These are phyloP conservation scores for Adoxophyes honmai DNA, from an alignment of 1,140 invertebrate genomes.

Conservation along the genomic window DNA sequence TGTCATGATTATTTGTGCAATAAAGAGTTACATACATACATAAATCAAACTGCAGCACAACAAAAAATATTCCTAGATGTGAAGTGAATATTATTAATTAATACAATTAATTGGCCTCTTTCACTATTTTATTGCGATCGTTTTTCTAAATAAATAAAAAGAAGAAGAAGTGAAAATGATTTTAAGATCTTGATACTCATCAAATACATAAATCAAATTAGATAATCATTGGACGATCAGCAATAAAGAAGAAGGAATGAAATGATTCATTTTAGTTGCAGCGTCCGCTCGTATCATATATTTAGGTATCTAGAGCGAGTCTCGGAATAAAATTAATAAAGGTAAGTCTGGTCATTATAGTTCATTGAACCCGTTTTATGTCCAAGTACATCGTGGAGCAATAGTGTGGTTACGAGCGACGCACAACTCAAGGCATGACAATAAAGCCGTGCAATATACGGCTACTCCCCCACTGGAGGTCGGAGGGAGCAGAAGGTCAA, in stretches of 20 bases:
- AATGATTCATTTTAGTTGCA: neutral
- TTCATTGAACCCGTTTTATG: slow-evolving; percentile 29
- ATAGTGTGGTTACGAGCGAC: slow-evolving; percentile 27
- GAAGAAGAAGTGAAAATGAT: too few species aligned
- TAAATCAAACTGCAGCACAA: too few species aligned
- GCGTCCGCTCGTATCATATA: neutral
- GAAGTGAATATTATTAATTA: too few species aligned
- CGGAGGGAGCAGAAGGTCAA: slow-evolving; percentile 14
- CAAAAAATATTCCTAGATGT: too few species aligned
- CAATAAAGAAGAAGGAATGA: too few species aligned
- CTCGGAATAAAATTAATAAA: slow-evolving; percentile 4
- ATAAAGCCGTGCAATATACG: slow-evolving; percentile 22
- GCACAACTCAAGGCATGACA: slow-evolving; percentile 26
- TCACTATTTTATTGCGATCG: too few species aligned
- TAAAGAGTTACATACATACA: too few species aligned
- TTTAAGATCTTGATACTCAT: too few species aligned
- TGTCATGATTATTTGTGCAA: too few species aligned
- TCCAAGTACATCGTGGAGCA: slow-evolving; percentile 23
- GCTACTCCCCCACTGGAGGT: slow-evolving; percentile 11
- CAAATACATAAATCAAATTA: too few species aligned
- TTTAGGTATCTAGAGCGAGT: neutral
- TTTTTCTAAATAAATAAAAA: too few species aligned
- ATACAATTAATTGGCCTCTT: too few species aligned
- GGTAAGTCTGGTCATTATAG: slow-evolving; percentile 19
- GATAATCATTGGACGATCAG: neutral